Base-by-base conservation (phyloP, 1,140 invertebrate species). In the Lordiphosa collinella region DNA sequence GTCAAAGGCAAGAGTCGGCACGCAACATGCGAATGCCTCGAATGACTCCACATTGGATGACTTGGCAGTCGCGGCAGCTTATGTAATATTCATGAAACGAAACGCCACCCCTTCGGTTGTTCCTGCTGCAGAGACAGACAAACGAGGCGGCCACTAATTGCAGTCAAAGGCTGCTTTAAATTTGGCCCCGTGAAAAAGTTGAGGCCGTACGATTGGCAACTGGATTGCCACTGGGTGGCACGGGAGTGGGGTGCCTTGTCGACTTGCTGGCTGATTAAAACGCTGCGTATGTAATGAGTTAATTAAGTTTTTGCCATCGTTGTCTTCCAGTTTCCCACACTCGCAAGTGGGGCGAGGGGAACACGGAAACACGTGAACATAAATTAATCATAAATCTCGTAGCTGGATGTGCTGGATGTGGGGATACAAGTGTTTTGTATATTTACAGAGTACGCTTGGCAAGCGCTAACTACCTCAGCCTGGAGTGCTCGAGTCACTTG, bases 271-370 rank as follows among this genome's bases (percentile, higher is more conserved):
- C 72, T 82, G 78, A 84, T 84, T 78, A 82, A 82, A 84, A 78
- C 67, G 60, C 63, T 78, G 78, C 68, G 79, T 79, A 79, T 79
- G 73, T 87, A 87, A 87, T 87, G 85, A 87, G 85, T 87, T 87
- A 87, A 87, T 87, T 87, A 87, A 87, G 85, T 74, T 87, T 76
- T 80, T 80, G 65, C 78, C 72, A 73, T 53, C 57, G 36, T 43
- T 44, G 41, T 40, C 47, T 46, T 64, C 37, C 9, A 25, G 52
- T 41, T 61, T 35, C 44, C 14, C 11, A 8, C 41, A 44, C 31
- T 40, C 46, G 36, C 40, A 36, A 35, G 7, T n/a, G 32, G 11
- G 22, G n/a, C n/a, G 3, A 41, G 9, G 38, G 35, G 41, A 38
- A 49, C 37, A 48, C 49, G 57, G 35, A 37, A 50, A 47, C 54